Conservation (phyloP, 2,113 vertebrate genomes). For the Mesembrinibis cayennensis region DNA sequence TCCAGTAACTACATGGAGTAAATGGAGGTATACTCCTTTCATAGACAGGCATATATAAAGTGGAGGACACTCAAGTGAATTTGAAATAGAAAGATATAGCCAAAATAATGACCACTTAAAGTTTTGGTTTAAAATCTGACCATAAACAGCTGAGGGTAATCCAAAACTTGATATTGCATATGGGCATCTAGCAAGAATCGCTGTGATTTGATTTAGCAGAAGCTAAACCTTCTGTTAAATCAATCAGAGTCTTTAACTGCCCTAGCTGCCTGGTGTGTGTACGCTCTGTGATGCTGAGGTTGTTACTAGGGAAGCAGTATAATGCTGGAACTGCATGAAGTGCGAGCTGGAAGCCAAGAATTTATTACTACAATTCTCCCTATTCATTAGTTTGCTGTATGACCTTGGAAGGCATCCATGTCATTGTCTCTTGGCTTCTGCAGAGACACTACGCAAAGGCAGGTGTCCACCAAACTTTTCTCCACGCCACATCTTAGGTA, state of each 20-base stretch:
- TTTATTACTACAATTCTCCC: neutral
- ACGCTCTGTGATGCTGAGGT: neutral
- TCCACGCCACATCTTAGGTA: fast-evolving
- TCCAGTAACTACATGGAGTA: neutral
- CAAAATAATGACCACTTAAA: neutral
- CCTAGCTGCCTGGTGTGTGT: neutral
- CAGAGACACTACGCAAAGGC: neutral
- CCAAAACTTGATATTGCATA: neutral
- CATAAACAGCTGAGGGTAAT: conserved; percentile 28
- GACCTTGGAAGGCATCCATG: neutral
- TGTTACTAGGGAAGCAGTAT: conserved; percentile 39
- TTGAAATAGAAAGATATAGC: neutral
- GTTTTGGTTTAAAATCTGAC: neutral
- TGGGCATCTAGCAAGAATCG: neutral
- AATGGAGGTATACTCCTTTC: neutral
- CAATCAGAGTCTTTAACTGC: conserved; percentile 17
- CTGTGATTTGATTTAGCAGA: conserved; percentile 29
- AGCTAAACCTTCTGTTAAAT: conserved; percentile 38
- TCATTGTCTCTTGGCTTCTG: neutral
- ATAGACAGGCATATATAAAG: neutral
- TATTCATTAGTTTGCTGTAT: neutral
- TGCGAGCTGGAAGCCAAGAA: conserved; percentile 10
- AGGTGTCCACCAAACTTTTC: neutral
- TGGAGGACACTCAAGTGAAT: neutral
- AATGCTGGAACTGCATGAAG: neutral